Conservation (phyloP, 2,888 invertebrate species). For the Standfussiana lucernea region DNA sequence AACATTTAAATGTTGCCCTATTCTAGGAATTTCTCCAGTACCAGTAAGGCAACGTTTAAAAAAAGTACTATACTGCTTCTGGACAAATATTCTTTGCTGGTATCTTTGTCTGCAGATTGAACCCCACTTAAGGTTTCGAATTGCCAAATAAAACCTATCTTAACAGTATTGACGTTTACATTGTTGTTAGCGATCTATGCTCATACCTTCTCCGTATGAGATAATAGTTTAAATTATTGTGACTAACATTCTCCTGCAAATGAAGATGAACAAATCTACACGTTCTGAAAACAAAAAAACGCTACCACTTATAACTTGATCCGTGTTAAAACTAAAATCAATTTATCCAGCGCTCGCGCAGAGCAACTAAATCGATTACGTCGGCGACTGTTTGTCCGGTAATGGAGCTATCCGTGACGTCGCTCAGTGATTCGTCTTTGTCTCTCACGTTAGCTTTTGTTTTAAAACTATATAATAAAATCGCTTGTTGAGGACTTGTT, state of each 20-base stretch:
- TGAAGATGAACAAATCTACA: no score
- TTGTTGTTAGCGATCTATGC: neutral
- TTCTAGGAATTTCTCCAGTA: no score
- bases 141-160: neutral
- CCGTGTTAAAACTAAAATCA: conserved; percentile 52
- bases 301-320: neutral
- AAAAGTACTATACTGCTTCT: no score
- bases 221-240: no score
- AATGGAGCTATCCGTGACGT: conserved; percentile 60
- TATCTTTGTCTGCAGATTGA: neutral
- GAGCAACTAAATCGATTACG: conserved; percentile 63
- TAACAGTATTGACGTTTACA: neutral
- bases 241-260: no score
- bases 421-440: conserved; percentile 65
- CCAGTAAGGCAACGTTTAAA: no score
- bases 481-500: conserved; percentile 7
- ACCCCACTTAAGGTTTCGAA: neutral
- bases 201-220: neutral
- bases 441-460: conserved; percentile 51
- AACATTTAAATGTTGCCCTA: no score
- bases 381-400: conserved; percentile 59
- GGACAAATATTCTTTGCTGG: neutral
- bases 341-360: conserved; percentile 67
- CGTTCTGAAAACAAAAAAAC: neutral
- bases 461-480: conserved; percentile 42